A percentile compares a stretch with the other conserved stretches of the same genome.
phyloP scores from a whole-genome alignment of 1,140 invertebrate species.

The Oscheius sp. region DNA sequence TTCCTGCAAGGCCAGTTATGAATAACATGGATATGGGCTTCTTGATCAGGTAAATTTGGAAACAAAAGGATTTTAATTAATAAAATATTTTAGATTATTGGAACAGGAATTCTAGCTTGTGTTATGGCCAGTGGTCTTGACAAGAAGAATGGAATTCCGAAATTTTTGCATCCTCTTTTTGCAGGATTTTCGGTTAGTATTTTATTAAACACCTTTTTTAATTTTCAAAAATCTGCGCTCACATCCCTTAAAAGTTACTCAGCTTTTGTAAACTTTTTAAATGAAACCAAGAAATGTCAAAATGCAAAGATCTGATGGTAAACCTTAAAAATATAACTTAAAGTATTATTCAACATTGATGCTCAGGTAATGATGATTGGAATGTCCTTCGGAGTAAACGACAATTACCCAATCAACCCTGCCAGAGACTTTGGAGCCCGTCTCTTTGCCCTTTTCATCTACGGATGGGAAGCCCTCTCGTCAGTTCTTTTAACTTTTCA shows the following conservation, averaged over 20 bases:
- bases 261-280: too few relatives aligned
- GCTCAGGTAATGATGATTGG: slow-evolving; percentile 65
- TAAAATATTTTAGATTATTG: too few relatives aligned
- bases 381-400: slow-evolving; percentile 63
- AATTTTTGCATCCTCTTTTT: slow-evolving; percentile 64
- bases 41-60: slow-evolving; percentile 64
- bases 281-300: too few relatives aligned
- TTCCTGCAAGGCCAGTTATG: slow-evolving; percentile 46
- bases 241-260: too few relatives aligned
- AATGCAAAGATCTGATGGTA: too few relatives aligned
- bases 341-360: too few relatives aligned
- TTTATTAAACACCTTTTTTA: too few relatives aligned
- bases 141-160: slow-evolving; percentile 63
- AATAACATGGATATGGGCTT: slow-evolving; percentile 39
- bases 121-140: slow-evolving; percentile 67
- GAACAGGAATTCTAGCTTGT: slow-evolving; percentile 66
- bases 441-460: slow-evolving; percentile 66
- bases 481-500: too few relatives aligned
- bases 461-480: slow-evolving; percentile 65
- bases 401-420: neutral
- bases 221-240: too few relatives aligned
- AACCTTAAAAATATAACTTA: too few relatives aligned
- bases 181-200: slow-evolving; percentile 64
- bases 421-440: slow-evolving; percentile 69
- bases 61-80: too few relatives aligned